Evolutionary conservation across 2,797 vertebrate species (phyloP).

Genomic region (Tangara arthus): DNA sequence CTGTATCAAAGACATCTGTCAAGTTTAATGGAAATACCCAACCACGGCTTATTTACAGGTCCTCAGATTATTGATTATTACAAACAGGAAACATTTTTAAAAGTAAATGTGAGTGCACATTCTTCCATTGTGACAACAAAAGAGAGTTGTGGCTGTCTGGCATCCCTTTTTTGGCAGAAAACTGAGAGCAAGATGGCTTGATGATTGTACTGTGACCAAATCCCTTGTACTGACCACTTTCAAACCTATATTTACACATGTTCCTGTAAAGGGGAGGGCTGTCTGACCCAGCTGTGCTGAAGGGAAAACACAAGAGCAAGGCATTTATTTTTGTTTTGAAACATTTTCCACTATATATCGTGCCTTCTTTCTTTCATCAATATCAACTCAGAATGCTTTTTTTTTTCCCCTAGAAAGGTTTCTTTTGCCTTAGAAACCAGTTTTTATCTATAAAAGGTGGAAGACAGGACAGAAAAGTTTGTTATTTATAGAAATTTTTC

Average conservation of each 20-base stretch:
- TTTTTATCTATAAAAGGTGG: background rate
- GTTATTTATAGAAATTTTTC: background rate
- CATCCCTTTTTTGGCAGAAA: background rate
- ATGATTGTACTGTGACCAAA: background rate
- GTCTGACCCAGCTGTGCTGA: background rate
- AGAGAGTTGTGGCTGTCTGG: background rate
- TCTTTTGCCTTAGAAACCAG: background rate
- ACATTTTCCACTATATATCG: background rate
- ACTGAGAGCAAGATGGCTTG: background rate
- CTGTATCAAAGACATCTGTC: background rate
- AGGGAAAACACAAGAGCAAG: background rate
- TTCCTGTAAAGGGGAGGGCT: constrained; percentile 19
- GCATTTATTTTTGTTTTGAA: background rate
- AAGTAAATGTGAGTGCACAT: background rate
- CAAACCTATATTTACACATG: constrained; percentile 17
- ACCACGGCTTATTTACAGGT: background rate
- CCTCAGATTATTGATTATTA: background rate
- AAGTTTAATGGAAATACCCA: background rate
- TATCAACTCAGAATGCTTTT: background rate
- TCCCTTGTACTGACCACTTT: background rate
- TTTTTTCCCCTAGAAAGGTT: background rate
- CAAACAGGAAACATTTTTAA: background rate
- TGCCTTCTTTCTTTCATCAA: background rate
- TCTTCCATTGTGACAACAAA: background rate
- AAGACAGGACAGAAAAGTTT: background rate